Evolutionary conservation across 2,113 vertebrate species (phyloP).

Genomic region (Mormoops blainvillei): DNA sequence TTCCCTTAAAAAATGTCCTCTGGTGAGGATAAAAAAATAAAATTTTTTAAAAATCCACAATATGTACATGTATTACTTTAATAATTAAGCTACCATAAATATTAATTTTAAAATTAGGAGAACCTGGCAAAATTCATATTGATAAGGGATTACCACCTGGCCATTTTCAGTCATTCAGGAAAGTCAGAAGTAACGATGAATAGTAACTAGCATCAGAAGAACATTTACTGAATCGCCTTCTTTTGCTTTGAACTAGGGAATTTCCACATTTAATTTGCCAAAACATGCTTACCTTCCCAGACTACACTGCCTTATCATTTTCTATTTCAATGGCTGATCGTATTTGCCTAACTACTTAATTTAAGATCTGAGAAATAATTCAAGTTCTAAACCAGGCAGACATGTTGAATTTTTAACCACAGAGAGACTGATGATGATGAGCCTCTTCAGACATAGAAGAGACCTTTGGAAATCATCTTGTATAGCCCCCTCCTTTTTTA

Average conservation of each 20-base stretch:
- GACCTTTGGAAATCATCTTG: neutral
- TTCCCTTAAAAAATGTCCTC: no score
- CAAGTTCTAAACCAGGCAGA: neutral
- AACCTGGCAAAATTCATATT: neutral
- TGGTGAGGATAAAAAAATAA: no score
- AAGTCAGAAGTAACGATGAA: neutral
- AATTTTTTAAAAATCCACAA: neutral
- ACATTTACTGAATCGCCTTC: neutral
- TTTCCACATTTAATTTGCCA: neutral
- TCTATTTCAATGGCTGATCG: neutral
- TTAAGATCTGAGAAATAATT: neutral
- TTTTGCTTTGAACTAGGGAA: neutral
- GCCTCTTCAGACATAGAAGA: neutral
- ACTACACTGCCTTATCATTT: neutral
- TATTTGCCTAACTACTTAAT: slow-evolving; percentile 26
- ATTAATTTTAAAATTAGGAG: neutral
- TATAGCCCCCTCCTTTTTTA: neutral
- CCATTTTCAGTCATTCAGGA: neutral
- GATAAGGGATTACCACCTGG: neutral
- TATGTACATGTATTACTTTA: neutral
- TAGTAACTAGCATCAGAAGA: neutral
- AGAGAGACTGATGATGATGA: neutral
- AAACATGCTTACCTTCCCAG: neutral
- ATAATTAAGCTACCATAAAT: neutral
- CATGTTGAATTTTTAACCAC: neutral